phyloP scores from a whole-genome alignment of 2,797 vertebrate species.

The Morelia viridis region DNA sequence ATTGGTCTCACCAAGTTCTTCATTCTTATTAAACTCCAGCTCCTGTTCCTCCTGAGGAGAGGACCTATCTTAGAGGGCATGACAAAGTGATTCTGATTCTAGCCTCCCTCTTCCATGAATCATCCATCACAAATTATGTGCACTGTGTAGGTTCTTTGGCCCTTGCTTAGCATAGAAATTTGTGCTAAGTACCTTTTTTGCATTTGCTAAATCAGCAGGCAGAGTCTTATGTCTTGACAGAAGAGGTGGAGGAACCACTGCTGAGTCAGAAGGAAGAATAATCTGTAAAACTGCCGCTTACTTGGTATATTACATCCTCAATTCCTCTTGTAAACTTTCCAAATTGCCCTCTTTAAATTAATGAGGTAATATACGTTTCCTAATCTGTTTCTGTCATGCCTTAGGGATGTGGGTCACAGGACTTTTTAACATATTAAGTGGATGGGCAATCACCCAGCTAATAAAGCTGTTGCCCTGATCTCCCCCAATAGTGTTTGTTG shows the following conservation, averaged over 20 bases:
- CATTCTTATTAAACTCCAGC: neutral
- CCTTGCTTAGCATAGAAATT: neutral
- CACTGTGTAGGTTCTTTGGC: neutral
- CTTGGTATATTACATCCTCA: neutral
- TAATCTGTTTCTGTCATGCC: constrained; percentile 26
- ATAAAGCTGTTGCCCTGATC: neutral
- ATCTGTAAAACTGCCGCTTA: neutral
- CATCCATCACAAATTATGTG: neutral
- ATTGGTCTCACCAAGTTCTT: neutral
- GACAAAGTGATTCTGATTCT: neutral
- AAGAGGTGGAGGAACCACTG: neutral
- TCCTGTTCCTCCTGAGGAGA: neutral
- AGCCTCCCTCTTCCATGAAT: neutral
- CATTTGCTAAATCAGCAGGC: constrained; percentile 9
- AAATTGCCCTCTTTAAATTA: constrained; percentile 26
- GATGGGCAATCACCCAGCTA: constrained; percentile 13
- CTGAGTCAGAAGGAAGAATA: neutral
- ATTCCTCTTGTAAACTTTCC: constrained; percentile 13
- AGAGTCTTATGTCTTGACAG: constrained; percentile 12
- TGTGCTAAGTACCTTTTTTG: neutral
- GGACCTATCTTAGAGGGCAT: neutral
- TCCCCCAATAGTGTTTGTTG: neutral
- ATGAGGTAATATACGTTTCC: constrained; percentile 14
- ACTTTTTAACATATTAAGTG: constrained; percentile 8
- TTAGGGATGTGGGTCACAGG: constrained; percentile 27